Evolutionary conservation across 2,797 vertebrate genomes (phyloP).

Genomic region (Pipistrellus pipistrellus): DNA sequence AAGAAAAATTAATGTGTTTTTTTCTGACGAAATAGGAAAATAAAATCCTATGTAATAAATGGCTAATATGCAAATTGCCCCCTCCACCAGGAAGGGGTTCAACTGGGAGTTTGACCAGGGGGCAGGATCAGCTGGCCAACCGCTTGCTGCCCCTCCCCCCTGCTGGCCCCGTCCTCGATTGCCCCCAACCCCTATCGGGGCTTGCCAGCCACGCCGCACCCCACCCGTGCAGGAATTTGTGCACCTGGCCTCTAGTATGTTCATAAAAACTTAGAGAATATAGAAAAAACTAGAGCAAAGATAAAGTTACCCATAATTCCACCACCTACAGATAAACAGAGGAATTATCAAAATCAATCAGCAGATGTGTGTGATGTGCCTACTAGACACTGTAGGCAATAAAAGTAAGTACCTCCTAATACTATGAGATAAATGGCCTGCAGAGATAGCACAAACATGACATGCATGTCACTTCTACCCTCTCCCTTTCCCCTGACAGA

Average conservation of each 20-base stretch:
- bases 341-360: slow-evolving; percentile 20
- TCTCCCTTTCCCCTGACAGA: neutral
- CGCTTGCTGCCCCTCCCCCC: no score
- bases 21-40: neutral
- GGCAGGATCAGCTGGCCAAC: no score
- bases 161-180: rapidly evolving
- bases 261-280: neutral
- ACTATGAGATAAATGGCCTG: neutral
- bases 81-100: no score
- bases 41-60: no score
- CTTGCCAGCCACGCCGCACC: no score
- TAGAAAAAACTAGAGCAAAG: neutral
- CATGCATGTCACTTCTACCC: neutral
- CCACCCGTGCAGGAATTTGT: no score
- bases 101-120: no score
- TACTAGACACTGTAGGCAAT: neutral
- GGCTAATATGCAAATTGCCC: no score
- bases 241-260: no score
- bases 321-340: slow-evolving; percentile 32
- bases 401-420: slow-evolving; percentile 18
- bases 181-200: no score
- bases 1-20: neutral
- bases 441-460: neutral
- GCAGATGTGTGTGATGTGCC: neutral
- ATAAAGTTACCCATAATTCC: slow-evolving; percentile 3